Base-by-base conservation (phyloP, 2,888 invertebrate genomes). In the Cerastoderma edule region DNA sequence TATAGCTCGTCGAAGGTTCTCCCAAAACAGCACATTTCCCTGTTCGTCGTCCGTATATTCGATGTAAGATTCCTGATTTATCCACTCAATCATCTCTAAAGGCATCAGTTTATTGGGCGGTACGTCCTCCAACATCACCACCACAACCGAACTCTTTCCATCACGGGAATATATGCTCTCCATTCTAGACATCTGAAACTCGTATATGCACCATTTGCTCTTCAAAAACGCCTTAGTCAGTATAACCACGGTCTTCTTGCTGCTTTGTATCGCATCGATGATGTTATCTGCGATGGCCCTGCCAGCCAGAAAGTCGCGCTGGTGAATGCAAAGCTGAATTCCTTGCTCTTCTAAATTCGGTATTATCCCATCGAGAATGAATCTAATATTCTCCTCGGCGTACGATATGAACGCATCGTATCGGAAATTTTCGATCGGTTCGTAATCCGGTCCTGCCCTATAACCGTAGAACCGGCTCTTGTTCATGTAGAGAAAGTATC, bases 131-230 rank as follows among this genome's bases (percentile, higher is more conserved):
- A 39, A 39, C 39, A 39, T 39, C 16, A 39, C 39, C 10, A 39
- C 39, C 8, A 39, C 16, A 8, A 39, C 8, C 39, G 39, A 39
- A 39, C 39, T 39, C n/a, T n/a, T n/a, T 8, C 39, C 39, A 16
- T 39, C 39, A 39, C 71, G 56, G 0, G 78, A 73, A 48, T 74
- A 78, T 10, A 78, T 70, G 54, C 78, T 77, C 53, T 83, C 83
- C 79, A 79, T 75, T 27, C 73, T 48, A 2, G 85, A 83, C 68
- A 81, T 81, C 24, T 81, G 71, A 24, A 86, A 78, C 72, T 87
- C 87, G 53, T 82, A 84, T 65, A 83, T 72, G 73, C 86, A 86
- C 75, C 76, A 85, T 19, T 79, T 63, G 46, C 83, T 85, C 16
- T 71, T 22, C 8, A 83, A 28, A 57, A 81, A 87, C 24, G 28